Evolutionary conservation across 2,113 vertebrate species (phyloP).

Genomic region (Cyprinodon variegatus): DNA sequence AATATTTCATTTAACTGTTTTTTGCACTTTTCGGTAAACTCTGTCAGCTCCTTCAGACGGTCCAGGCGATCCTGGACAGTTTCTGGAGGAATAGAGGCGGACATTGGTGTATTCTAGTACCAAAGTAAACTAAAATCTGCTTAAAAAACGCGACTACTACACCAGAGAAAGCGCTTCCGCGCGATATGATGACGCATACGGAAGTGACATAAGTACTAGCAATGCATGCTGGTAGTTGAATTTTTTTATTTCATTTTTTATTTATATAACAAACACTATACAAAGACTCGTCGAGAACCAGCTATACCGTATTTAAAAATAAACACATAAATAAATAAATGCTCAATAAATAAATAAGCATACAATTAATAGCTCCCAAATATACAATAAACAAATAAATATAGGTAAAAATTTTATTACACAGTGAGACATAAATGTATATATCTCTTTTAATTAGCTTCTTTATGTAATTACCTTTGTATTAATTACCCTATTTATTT

Average conservation of each 20-base stretch:
- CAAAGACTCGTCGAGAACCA: too few species aligned
- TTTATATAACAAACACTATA: too few species aligned
- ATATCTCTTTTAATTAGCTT: too few species aligned
- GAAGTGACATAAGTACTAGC: background rate
- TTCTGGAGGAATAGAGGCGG: background rate
- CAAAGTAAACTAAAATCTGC: background rate
- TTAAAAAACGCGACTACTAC: accelerated
- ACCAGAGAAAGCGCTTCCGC: background rate
- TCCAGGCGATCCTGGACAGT: slow-evolving; percentile 48
- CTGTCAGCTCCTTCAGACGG: slow-evolving; percentile 64
- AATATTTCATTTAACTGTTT: slow-evolving; percentile 67
- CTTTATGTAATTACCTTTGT: too few species aligned
- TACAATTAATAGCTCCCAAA: too few species aligned
- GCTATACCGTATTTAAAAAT: too few species aligned
- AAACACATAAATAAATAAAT: too few species aligned
- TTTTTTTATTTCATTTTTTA: slow-evolving; percentile 2
- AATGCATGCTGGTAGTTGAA: slow-evolving; percentile 51
- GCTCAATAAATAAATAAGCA: too few species aligned
- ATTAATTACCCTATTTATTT: too few species aligned
- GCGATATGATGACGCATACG: slow-evolving; percentile 24
- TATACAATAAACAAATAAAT: too few species aligned
- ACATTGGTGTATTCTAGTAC: slow-evolving; percentile 22
- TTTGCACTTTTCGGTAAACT: slow-evolving; percentile 74
- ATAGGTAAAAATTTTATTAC: too few species aligned
- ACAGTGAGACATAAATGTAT: too few species aligned